These are phyloP conservation scores for Apteryx owenii DNA, from an alignment of 2,113 vertebrate species.

Conservation along the genomic window DNA sequence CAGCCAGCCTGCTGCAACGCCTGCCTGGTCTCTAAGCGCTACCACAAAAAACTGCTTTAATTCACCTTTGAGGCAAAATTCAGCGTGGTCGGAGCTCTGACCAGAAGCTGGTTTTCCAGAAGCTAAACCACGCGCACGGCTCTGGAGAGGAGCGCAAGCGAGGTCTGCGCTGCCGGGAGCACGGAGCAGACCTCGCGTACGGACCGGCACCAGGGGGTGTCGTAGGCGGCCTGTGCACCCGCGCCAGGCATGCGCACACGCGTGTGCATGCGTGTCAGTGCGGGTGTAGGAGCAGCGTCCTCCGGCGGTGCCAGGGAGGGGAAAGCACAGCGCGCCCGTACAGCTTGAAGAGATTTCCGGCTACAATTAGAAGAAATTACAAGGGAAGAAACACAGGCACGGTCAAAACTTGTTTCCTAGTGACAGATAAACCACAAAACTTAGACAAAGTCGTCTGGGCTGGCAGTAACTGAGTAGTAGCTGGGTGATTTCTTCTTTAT, in stretches of 20 bases:
- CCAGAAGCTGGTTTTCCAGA: not conserved
- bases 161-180: not conserved
- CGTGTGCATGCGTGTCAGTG: not conserved
- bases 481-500: not conserved
- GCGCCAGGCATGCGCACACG: not conserved
- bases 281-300: not conserved
- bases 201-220: too few species aligned
- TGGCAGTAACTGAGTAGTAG: not conserved
- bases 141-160: accelerated
- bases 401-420: not conserved
- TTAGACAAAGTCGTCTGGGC: not conserved
- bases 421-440: not conserved
- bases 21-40: not conserved
- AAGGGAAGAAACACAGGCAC: not conserved
- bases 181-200: not conserved
- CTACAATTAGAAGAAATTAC: not conserved
- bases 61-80: not conserved
- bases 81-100: not conserved
- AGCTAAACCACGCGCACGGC: accelerated
- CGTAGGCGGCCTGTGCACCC: not conserved
- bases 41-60: not conserved
- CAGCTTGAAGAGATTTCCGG: not conserved
- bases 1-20: not conserved
- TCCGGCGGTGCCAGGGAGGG: not conserved
- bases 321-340: not conserved